phyloP scores from a whole-genome alignment of 2,888 invertebrate genomes.

The Oligia strigilis region DNA sequence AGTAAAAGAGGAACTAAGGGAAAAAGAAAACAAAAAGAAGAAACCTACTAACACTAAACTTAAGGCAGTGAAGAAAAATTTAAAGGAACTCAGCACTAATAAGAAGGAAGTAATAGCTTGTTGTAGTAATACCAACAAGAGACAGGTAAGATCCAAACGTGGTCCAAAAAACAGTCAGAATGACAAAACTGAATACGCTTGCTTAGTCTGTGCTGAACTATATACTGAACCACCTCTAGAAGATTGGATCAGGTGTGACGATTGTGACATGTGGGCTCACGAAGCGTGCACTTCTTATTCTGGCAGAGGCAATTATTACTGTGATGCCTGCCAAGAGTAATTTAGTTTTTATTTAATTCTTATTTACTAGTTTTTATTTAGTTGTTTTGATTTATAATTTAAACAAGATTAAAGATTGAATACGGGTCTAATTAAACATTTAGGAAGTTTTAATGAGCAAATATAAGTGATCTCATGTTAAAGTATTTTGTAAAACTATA shows the following conservation, averaged over 20 bases:
- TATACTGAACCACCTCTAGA: conserved; percentile 45
- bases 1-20: conserved; percentile 53
- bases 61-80: conserved; percentile 14
- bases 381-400: conserved; percentile 32
- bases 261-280: conserved; percentile 50
- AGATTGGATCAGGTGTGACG: conserved; percentile 58
- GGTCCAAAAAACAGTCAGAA: conserved; percentile 33
- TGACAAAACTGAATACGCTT: conserved; percentile 25
- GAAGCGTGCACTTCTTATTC: conserved; percentile 47
- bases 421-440: conserved; percentile 21
- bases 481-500: conserved; percentile 12
- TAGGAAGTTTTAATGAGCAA: conserved; percentile 21
- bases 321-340: conserved; percentile 44
- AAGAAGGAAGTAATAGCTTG: conserved; percentile 11
- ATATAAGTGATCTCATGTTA: conserved; percentile 24
- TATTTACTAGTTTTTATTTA: conserved; percentile 22
- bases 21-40: conserved; percentile 40
- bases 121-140: conserved; percentile 28
- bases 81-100: conserved; percentile 2
- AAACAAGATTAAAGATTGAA: conserved; percentile 33
- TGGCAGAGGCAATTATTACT: conserved; percentile 40
- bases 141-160: conserved; percentile 22
- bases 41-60: conserved; percentile 8
- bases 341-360: conserved; percentile 16
- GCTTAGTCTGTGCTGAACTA: conserved; percentile 35